These are phyloP conservation scores for Myoxocephalus aenaeus DNA, from an alignment of 2,797 vertebrate species.

Conservation along the genomic window DNA sequence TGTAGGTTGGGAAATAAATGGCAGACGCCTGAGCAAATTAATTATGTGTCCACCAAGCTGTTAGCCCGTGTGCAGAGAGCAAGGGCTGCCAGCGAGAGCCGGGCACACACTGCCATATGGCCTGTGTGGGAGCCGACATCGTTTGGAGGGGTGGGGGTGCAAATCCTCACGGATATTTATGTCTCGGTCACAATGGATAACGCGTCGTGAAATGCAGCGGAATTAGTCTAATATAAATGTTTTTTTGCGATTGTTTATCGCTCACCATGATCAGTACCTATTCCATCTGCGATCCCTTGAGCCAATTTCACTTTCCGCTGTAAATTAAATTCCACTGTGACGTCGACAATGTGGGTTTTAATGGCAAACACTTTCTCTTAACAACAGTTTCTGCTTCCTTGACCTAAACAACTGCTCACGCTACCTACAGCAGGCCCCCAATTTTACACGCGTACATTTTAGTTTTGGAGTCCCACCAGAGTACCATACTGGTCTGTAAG, in stretches of 20 bases:
- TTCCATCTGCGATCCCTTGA: constrained; percentile 47
- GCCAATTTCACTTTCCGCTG: constrained; percentile 19
- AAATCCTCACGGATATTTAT: constrained; percentile 79
- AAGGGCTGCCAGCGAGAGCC: constrained; percentile 76
- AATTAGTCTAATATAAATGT: constrained; percentile 41
- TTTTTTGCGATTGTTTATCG: constrained; percentile 27
- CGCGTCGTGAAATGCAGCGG: constrained; percentile 49
- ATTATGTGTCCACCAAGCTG: constrained; percentile 89
- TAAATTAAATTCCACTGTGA: constrained; percentile 25
- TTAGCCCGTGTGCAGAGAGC: constrained; percentile 74
- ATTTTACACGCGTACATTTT: neutral
- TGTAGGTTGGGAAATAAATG: constrained; percentile 88
- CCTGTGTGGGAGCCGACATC: constrained; percentile 78
- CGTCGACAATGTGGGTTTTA: constrained; percentile 2
- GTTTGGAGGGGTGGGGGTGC: constrained; percentile 44
- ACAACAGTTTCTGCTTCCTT: constrained; percentile 27
- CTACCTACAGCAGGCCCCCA: neutral
- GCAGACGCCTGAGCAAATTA: constrained; percentile 87
- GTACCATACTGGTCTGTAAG: neutral
- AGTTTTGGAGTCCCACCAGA: neutral
- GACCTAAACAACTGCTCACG: neutral
- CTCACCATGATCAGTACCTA: constrained; percentile 34
- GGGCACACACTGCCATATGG: constrained; percentile 83
- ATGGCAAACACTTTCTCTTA: constrained; percentile 12
- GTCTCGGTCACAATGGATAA: constrained; percentile 46